Conservation (phyloP, 2,113 vertebrate species). For the Bolborhynchus lineola region DNA sequence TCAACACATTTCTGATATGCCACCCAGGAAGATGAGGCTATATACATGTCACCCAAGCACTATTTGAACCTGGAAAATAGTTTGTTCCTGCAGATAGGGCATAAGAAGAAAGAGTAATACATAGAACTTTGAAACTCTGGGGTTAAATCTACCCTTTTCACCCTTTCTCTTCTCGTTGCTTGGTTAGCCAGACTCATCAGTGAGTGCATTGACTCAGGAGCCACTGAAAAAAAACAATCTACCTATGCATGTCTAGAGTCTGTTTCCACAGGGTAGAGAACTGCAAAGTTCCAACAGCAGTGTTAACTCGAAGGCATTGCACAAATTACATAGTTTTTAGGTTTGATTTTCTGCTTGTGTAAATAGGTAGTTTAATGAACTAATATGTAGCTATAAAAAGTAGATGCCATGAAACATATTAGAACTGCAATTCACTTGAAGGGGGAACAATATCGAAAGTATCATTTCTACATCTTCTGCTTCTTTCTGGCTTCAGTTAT, state of each 20-base stretch:
- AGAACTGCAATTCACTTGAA: not conserved
- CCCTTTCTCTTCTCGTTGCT: not conserved
- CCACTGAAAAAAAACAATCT: not conserved
- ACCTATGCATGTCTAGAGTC: not conserved
- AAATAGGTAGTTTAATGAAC: not conserved
- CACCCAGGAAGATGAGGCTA: constrained; percentile 43
- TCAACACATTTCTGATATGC: constrained; percentile 59
- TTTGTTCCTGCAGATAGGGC: not conserved
- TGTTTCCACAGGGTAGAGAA: not conserved
- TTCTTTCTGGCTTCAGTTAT: not conserved
- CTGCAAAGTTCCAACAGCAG: not conserved
- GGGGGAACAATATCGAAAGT: not conserved
- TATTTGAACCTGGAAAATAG: not conserved
- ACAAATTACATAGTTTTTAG: not conserved
- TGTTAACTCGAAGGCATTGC: not conserved
- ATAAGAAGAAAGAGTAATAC: not conserved
- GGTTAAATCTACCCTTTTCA: not conserved
- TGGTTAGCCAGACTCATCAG: not conserved
- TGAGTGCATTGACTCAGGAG: not conserved
- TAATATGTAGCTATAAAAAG: not conserved
- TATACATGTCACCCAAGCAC: not conserved
- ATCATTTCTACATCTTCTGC: not conserved
- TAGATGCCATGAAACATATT: not conserved
- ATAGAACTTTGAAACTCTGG: not conserved
- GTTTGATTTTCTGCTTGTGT: not conserved